A percentile compares a stretch with the other conserved stretches of the same genome.
phyloP scores from a whole-genome alignment of 2,797 vertebrate species.

The Naso thynnoides region DNA sequence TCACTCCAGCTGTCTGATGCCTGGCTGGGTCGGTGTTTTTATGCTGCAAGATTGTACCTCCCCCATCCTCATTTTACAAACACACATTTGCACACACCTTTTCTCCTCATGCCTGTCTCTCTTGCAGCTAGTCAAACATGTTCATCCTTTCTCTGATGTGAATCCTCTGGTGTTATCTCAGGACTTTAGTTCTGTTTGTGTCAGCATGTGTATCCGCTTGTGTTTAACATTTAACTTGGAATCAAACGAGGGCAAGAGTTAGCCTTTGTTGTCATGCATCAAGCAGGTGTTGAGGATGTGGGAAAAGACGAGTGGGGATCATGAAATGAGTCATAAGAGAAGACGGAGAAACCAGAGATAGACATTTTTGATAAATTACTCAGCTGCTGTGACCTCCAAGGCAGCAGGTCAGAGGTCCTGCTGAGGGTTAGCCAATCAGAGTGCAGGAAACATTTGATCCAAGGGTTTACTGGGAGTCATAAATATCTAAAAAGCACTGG shows the following conservation, averaged over 20 bases:
- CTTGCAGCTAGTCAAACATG: slow-evolving; percentile 10
- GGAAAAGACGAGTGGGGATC: slow-evolving; percentile 20
- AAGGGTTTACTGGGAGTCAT: slow-evolving; percentile 47
- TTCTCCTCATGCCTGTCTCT: slow-evolving; percentile 10
- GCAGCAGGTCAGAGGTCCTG: slow-evolving; percentile 62
- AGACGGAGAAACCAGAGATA: slow-evolving; percentile 51
- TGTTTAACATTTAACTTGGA: slow-evolving; percentile 6
- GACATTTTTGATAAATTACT: slow-evolving; percentile 59
- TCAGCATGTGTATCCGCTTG: neutral
- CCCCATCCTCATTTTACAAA: slow-evolving; percentile 30
- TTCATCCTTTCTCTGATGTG: slow-evolving; percentile 9
- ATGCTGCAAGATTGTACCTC: slow-evolving; percentile 29
- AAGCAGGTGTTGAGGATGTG: slow-evolving; percentile 20
- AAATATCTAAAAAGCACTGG: slow-evolving; percentile 65
- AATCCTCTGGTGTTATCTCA: neutral
- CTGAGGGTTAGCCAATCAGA: slow-evolving; percentile 66
- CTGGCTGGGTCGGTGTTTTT: slow-evolving; percentile 31
- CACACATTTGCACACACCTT: slow-evolving; percentile 22
- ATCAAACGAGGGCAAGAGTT: slow-evolving; percentile 16
- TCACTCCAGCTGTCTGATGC: slow-evolving; percentile 58
- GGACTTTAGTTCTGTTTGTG: neutral
- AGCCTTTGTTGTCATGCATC: slow-evolving; percentile 4
- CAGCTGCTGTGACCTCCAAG: slow-evolving; percentile 65
- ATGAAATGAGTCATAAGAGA: slow-evolving; percentile 48
- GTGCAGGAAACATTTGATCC: slow-evolving; percentile 63